Conservation (phyloP, 2,888 invertebrate genomes). For the Nephrotoma guestfalica region DNA sequence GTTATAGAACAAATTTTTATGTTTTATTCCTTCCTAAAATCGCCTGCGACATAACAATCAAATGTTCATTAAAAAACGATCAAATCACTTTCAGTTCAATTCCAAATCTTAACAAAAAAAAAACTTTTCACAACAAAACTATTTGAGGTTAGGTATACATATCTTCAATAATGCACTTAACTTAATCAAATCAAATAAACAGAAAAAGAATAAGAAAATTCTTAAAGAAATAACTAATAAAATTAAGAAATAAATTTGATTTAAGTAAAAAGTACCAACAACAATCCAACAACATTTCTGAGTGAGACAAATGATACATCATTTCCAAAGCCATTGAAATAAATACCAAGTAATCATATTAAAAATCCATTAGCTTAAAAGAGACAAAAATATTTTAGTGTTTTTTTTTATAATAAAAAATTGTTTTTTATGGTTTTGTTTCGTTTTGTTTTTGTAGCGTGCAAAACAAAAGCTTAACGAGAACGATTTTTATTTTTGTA, state of each 20-base stretch:
- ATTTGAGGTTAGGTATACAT: background rate
- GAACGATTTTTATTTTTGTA: background rate
- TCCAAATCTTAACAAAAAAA: background rate
- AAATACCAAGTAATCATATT: background rate
- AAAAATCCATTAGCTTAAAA: conserved; percentile 1
- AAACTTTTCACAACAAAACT: background rate
- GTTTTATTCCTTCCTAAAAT: background rate
- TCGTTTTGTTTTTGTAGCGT: background rate
- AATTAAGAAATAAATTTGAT: background rate
- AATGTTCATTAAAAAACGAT: background rate
- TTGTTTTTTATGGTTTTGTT: background rate
- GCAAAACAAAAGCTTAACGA: background rate
- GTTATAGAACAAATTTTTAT: too few species aligned
- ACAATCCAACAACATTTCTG: background rate
- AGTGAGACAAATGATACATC: background rate
- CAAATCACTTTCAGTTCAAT: background rate
- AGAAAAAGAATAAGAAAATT: background rate
- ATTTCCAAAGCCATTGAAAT: background rate
- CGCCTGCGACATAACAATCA: background rate
- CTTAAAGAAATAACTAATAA: background rate
- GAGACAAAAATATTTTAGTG: conserved; percentile 1
- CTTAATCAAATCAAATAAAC: background rate
- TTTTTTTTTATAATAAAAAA: background rate
- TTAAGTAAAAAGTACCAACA: background rate
- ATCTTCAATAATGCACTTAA: background rate